Evolutionary conservation across 2,113 vertebrate genomes (phyloP).

Genomic region (Eubucco bourcierii): DNA sequence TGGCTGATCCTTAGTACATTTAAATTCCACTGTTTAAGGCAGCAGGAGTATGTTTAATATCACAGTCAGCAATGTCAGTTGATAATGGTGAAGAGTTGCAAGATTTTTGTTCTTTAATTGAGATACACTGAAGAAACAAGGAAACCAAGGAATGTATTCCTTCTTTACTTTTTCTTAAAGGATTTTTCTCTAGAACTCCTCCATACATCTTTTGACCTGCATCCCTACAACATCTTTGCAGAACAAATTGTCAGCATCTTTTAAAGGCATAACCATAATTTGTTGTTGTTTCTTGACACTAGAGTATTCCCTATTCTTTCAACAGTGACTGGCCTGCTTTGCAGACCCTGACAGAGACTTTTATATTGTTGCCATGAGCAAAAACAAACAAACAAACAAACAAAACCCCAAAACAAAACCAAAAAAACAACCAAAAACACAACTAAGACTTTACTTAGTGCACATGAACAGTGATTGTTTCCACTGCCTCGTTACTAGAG

Average conservation of each 20-base stretch:
- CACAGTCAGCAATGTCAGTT: background rate
- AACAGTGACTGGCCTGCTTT: background rate
- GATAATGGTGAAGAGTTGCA: background rate
- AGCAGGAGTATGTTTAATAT: background rate
- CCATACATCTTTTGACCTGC: background rate
- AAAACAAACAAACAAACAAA: no score
- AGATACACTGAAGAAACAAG: background rate
- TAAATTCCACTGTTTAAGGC: background rate
- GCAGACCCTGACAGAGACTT: background rate
- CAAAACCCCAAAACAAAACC: background rate
- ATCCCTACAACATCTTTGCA: background rate
- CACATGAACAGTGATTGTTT: background rate
- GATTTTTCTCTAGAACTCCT: background rate
- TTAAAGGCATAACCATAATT: background rate
- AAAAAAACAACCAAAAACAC: no score
- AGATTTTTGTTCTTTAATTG: background rate
- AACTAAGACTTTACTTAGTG: background rate
- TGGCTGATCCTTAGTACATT: background rate
- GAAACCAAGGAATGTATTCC: background rate
- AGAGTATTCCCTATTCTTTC: background rate
- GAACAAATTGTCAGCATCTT: background rate
- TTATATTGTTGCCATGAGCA: background rate
- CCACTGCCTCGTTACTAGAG: background rate
- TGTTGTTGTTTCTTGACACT: no score
- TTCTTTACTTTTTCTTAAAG: background rate